Conservation (phyloP, 2,797 vertebrate genomes). For the Hydrophis major region DNA sequence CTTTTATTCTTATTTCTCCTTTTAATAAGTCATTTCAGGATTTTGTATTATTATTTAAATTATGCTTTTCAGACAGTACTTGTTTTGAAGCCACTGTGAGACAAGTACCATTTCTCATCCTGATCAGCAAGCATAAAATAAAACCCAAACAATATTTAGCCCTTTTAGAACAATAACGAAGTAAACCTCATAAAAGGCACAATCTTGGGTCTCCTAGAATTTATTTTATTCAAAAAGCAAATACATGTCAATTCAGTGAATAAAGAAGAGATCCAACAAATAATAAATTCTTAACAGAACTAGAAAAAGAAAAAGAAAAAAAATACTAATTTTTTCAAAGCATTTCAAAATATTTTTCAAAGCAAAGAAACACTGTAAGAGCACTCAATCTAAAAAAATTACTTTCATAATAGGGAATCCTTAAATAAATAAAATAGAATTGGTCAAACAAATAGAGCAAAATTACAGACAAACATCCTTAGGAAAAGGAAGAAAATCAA, state of each 20-base stretch:
- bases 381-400: not conserved
- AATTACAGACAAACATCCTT: not conserved
- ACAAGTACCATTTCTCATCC: constrained; percentile 33
- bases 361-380: not conserved
- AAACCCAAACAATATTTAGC: not conserved
- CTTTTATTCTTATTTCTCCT: constrained; percentile 54
- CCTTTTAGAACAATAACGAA: not conserved
- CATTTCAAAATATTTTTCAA: not conserved
- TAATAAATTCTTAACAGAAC: not conserved
- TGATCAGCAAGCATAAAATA: constrained; percentile 20
- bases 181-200: not conserved
- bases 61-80: constrained; percentile 33
- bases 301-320: not conserved
- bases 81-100: constrained; percentile 41
- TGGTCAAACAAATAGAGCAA: not conserved
- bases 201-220: not conserved
- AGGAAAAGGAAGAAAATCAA: not conserved
- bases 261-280: not conserved
- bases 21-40: constrained; percentile 38
- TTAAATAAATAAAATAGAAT: not conserved
- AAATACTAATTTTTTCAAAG: not conserved
- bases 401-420: not conserved
- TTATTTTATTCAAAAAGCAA: not conserved
- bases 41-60: constrained; percentile 45
- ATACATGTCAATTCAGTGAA: not conserved